These are phyloP conservation scores for Anisognathus igniventris DNA, from an alignment of 2,797 vertebrate species.

Conservation along the genomic window DNA sequence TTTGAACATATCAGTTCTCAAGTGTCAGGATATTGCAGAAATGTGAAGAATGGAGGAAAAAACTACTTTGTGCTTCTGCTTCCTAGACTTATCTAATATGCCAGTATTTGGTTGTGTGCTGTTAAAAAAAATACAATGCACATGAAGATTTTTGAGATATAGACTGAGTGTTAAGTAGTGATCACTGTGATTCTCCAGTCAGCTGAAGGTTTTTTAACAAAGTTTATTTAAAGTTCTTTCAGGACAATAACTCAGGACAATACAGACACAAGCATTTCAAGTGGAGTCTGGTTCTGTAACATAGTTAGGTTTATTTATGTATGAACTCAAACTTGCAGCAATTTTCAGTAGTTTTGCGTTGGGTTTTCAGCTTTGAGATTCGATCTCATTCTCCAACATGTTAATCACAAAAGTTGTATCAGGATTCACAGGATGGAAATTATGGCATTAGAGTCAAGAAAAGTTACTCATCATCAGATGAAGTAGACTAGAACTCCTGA, in stretches of 20 bases:
- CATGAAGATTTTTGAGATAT: background rate
- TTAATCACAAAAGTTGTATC: background rate
- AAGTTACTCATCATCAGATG: background rate
- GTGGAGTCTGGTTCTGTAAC: background rate
- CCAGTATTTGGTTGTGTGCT: accelerated
- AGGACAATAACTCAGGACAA: background rate
- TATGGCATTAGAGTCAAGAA: background rate
- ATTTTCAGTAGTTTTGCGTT: background rate
- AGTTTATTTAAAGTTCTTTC: background rate
- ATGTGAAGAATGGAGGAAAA: background rate
- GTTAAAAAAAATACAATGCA: background rate
- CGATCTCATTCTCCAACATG: background rate
- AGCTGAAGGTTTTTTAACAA: background rate
- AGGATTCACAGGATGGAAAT: background rate
- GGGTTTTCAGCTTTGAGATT: background rate
- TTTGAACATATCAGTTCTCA: background rate
- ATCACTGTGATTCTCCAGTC: background rate
- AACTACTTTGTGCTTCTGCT: background rate
- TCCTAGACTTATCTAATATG: background rate
- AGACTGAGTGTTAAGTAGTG: background rate
- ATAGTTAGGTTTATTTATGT: background rate
- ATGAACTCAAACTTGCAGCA: background rate
- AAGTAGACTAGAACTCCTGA: background rate
- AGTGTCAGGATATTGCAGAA: background rate
- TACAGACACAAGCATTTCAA: background rate